Evolutionary conservation across 1,140 invertebrate genomes (phyloP).

Genomic region (Drosophila ambigua): DNA sequence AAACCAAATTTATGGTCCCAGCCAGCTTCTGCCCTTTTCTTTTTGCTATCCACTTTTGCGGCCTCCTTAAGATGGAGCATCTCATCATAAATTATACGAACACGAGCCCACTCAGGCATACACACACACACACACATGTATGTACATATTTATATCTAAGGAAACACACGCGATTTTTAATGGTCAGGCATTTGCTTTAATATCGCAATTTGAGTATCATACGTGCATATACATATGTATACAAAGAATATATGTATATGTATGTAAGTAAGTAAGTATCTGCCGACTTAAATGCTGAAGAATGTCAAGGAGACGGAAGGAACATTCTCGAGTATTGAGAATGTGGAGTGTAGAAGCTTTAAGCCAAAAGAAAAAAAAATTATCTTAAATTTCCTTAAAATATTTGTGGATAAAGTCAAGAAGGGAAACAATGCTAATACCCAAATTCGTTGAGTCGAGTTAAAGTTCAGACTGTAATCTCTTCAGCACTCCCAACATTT

Average conservation of each 20-base stretch:
- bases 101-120: neutral
- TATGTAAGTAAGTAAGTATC: too few relatives aligned
- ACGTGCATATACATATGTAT: slow-evolving; percentile 17
- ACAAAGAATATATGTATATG: too few relatives aligned
- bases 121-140: slow-evolving; percentile 10
- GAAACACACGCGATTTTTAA: slow-evolving; percentile 47
- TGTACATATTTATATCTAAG: slow-evolving; percentile 7
- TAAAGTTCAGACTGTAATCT: too few relatives aligned
- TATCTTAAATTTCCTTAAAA: too few relatives aligned
- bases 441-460: too few relatives aligned
- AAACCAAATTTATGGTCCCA: slow-evolving; percentile 62
- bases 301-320: slow-evolving; percentile 3
- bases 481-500: too few relatives aligned
- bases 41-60: slow-evolving; percentile 20
- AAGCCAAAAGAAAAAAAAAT: too few relatives aligned
- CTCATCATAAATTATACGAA: slow-evolving; percentile 52
- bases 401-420: too few relatives aligned
- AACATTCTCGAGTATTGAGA: neutral
- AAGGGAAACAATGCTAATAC: too few relatives aligned
- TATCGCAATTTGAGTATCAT: slow-evolving; percentile 30
- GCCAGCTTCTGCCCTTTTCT: slow-evolving; percentile 26
- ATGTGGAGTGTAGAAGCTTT: too few relatives aligned
- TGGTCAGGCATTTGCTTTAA: slow-evolving; percentile 46
- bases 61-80: slow-evolving; percentile 34
- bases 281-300: slow-evolving; percentile 18